Evolutionary conservation across 2,113 vertebrate species (phyloP).

Genomic region (Cinclus mexicanus): DNA sequence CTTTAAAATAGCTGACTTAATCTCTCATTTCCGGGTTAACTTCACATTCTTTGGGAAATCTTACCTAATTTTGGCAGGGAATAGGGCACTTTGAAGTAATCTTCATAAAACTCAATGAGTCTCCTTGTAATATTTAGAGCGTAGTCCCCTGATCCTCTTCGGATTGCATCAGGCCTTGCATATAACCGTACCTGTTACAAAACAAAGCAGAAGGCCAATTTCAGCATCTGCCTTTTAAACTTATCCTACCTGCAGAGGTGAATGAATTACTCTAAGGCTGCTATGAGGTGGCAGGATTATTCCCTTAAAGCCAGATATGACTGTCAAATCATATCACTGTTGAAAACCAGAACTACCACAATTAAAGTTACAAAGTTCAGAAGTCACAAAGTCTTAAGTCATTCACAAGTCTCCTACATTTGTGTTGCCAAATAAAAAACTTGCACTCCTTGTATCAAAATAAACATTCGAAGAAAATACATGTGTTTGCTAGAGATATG

Average conservation of each 20-base stretch:
- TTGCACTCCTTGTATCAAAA: slow-evolving; percentile 59
- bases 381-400: background rate
- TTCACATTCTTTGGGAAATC: slow-evolving; percentile 46
- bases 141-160: slow-evolving; percentile 94
- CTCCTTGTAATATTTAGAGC: slow-evolving; percentile 95
- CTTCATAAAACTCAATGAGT: slow-evolving; percentile 96
- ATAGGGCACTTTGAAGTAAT: slow-evolving; percentile 98
- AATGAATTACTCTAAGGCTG: background rate
- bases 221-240: slow-evolving; percentile 30
- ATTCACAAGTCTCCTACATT: background rate
- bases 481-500: slow-evolving; percentile 76
- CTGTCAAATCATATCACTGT: background rate
- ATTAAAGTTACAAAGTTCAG: slow-evolving; percentile 40
- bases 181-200: slow-evolving; percentile 90
- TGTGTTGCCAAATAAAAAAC: slow-evolving; percentile 41
- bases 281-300: background rate
- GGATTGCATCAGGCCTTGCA: slow-evolving; percentile 91
- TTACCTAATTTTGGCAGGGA: slow-evolving; percentile 98
- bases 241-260: background rate
- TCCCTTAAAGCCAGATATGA: background rate
- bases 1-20: background rate
- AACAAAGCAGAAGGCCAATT: slow-evolving; percentile 27
- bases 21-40: background rate
- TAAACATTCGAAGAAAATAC: slow-evolving; percentile 70
- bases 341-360: slow-evolving; percentile 47